Conservation (phyloP, 2,113 vertebrate species). For the Indicator indicator region DNA sequence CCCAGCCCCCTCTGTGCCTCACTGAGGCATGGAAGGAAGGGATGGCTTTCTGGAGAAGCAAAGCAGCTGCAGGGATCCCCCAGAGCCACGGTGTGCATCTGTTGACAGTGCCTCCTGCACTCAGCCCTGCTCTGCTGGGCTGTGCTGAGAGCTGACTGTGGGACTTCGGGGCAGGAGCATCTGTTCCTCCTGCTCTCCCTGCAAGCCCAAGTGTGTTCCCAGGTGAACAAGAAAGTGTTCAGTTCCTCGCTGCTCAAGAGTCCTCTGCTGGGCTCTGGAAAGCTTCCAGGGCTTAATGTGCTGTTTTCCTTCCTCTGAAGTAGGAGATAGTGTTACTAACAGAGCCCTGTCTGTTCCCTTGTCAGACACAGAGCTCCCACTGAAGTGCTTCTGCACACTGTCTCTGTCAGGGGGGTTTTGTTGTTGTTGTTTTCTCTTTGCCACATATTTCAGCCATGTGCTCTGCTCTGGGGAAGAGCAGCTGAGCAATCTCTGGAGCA, state of each 20-base stretch:
- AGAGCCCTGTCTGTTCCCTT: neutral
- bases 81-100: fast-evolving
- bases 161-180: neutral
- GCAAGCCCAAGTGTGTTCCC: neutral
- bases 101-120: fast-evolving
- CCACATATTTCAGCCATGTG: neutral
- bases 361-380: neutral
- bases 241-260: neutral
- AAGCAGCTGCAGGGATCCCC: neutral
- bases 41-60: neutral
- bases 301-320: neutral
- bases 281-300: neutral
- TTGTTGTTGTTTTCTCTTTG: neutral
- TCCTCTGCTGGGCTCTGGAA: neutral
- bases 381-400: neutral
- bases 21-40: neutral
- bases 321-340: neutral
- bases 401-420: neutral
- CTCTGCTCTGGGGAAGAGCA: neutral
- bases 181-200: neutral
- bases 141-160: neutral
- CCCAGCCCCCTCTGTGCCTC: fast-evolving
- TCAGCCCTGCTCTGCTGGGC: neutral
- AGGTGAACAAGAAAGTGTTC: neutral
- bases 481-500: neutral